phyloP scores from a whole-genome alignment of 2,113 vertebrate species.

The Rhynchomys soricoides region DNA sequence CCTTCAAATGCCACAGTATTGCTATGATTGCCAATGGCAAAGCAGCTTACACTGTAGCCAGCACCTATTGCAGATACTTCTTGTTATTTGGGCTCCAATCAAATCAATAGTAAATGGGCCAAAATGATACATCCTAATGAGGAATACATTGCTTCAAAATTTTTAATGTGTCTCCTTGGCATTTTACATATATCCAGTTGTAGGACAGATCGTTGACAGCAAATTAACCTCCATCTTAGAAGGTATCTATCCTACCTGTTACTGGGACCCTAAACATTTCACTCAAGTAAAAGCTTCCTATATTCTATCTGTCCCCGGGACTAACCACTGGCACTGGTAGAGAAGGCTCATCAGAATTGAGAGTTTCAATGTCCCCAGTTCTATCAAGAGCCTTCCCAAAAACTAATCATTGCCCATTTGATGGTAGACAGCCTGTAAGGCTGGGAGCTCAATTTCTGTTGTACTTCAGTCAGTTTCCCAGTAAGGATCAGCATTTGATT shows the following conservation, averaged over 20 bases:
- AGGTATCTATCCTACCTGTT: background rate
- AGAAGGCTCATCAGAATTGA: background rate
- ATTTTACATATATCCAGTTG: background rate
- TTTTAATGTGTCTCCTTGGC: background rate
- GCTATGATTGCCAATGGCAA: background rate
- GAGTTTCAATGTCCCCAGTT: background rate
- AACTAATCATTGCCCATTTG: background rate
- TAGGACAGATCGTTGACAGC: background rate
- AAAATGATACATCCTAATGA: background rate
- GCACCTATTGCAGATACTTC: background rate
- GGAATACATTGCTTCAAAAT: background rate
- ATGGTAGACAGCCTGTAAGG: background rate
- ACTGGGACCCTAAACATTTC: background rate
- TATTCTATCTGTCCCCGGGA: background rate
- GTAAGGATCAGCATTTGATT: background rate
- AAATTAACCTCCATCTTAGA: background rate
- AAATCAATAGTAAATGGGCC: background rate
- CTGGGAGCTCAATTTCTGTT: background rate
- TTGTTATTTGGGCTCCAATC: background rate
- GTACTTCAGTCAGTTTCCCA: background rate
- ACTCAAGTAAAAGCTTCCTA: background rate
- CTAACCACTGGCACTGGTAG: background rate
- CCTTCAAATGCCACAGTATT: background rate
- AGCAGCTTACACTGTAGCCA: background rate
- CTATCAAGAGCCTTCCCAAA: background rate